Evolutionary conservation across 53 echinoderm and acorn worm genomes (phyloP), one percentile per base, ranked within the genome.

Genomic region (Apostichopus leukothele): DNA sequence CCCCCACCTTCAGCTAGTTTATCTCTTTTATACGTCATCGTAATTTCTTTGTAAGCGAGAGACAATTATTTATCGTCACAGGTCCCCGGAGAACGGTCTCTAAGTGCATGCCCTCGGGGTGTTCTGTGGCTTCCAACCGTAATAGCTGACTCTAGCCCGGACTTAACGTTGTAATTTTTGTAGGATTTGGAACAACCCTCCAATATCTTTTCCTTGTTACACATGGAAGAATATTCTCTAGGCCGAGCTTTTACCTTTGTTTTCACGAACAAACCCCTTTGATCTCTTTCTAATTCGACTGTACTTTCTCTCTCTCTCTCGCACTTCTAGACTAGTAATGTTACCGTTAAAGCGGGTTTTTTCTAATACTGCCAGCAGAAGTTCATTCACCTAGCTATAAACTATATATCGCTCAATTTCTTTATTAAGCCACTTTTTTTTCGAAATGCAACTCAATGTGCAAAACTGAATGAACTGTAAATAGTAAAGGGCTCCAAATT

Each of bases 211-310:
- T 22, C 54, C 81, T 81, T 54, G 81, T 60, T 81, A 81, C 81
- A 54, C 81, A 52, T 81, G 60, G 81, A 1, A 21, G 55, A 23
- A 7, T 39, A 39, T 39, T 81, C 59, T 81, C 25, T 18, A 54
- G 81, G 81, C 81, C 59, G 57, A 59, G 81, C 39, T 57, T 81
- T 81, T 81, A 81, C 81, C 59, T 59, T 81, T 81, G 81, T 81
- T 81, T 81, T 81, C 59, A 81, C 53, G 20, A 54, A 81, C 55
- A 81, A 81, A 20, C 53, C 59, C 55, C 81, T 81, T 54, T 81
- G 81, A 81, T 81, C 81, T 81, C 81, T 54, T 21, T 81, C 39
- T 81, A 81, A 81, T 81, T 54, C 81, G n/a, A 22, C 55, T 81
- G 81, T 59, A 81, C 81, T 81, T 81, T 81, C 51, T 21, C 12